A percentile compares a stretch with the other conserved stretches of the same genome.
Conservation (phyloP, 2,113 vertebrate genomes). For the Dunckerocampus dactyliophorus region DNA sequence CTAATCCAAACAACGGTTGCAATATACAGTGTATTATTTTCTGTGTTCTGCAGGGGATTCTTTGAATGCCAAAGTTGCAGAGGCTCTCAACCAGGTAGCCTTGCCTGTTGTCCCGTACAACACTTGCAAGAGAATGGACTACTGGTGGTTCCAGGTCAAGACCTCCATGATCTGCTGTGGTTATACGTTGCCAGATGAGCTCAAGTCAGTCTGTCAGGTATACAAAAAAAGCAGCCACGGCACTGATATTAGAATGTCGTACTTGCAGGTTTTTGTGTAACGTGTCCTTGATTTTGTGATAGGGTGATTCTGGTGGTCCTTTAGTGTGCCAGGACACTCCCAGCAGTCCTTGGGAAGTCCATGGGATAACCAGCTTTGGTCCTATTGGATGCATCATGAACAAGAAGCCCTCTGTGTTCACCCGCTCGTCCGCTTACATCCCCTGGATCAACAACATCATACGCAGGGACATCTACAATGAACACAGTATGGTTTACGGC, state of each 20-base stretch:
- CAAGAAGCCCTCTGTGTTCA: constrained; percentile 78
- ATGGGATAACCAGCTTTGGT: constrained; percentile 77
- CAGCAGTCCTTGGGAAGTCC: constrained; percentile 63
- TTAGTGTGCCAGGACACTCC: constrained; percentile 68
- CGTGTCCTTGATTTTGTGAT: constrained; percentile 10
- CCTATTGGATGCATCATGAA: constrained; percentile 74
- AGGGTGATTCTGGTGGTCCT: constrained; percentile 77
- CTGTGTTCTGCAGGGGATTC: constrained; percentile 60
- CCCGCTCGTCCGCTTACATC: constrained; percentile 69
- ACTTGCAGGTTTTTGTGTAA: not conserved
- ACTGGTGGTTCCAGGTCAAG: constrained; percentile 80
- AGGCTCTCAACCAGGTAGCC: constrained; percentile 72
- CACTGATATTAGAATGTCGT: not conserved
- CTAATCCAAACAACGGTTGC: too few relatives aligned
- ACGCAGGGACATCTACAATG: constrained; percentile 67
- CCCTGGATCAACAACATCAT: constrained; percentile 71
- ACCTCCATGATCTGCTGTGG: constrained; percentile 77
- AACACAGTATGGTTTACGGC: constrained; percentile 57
- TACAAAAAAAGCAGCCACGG: not conserved
- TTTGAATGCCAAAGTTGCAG: constrained; percentile 59
- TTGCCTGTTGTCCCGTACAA: constrained; percentile 70
- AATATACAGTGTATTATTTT: not conserved
- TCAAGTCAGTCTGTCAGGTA: constrained; percentile 75
- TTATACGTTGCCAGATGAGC: constrained; percentile 71
- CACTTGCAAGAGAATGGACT: constrained; percentile 72